Evolutionary conservation across 2,113 vertebrate genomes (phyloP).

Genomic region (Nasalis larvatus): DNA sequence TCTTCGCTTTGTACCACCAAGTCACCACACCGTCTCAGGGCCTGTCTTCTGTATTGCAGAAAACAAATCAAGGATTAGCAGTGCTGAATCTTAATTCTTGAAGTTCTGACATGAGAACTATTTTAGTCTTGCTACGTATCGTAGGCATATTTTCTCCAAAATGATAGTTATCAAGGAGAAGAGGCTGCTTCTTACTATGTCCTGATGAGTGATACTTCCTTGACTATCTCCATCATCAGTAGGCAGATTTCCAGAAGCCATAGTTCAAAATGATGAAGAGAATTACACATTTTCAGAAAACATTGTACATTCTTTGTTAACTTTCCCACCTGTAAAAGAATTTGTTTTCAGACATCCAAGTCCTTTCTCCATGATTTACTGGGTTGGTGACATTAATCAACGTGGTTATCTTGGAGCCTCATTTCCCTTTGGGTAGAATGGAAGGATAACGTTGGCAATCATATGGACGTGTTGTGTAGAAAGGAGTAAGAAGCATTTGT

Average conservation of each 20-base stretch:
- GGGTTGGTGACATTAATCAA: background rate
- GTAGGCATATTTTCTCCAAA: background rate
- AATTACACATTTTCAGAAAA: background rate
- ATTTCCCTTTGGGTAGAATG: background rate
- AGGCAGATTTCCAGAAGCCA: background rate
- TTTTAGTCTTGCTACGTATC: background rate
- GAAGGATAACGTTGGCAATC: background rate
- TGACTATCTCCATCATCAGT: background rate
- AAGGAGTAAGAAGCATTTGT: background rate
- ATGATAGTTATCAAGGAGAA: background rate
- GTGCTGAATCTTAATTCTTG: background rate
- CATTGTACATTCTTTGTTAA: background rate
- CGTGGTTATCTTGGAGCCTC: background rate
- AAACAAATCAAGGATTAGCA: background rate
- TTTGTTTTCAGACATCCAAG: background rate
- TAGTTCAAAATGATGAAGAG: background rate
- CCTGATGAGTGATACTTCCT: background rate
- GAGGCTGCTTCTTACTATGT: background rate
- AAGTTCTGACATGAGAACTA: background rate
- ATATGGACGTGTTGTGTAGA: background rate
- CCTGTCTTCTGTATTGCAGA: background rate
- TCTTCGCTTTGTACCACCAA: background rate
- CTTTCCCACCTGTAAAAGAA: background rate
- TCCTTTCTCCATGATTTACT: background rate
- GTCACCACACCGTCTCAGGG: background rate